phyloP scores from a whole-genome alignment of 2,888 invertebrate species.

The Anorthoa munda region DNA sequence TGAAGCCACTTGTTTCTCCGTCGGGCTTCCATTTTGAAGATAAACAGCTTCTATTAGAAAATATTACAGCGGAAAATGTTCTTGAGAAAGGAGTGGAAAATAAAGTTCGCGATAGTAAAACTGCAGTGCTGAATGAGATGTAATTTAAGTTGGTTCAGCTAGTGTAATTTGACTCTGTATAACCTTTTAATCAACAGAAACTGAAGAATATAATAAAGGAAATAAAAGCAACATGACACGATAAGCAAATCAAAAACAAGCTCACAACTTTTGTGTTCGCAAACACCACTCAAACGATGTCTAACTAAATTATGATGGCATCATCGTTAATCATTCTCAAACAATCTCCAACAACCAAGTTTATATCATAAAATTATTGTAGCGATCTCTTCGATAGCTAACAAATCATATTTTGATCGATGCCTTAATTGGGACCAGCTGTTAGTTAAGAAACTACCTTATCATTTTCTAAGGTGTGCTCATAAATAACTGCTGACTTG shows the following conservation, averaged over 20 bases:
- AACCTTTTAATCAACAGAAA: background rate
- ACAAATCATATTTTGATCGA: constrained; percentile 24
- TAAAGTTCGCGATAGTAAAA: background rate
- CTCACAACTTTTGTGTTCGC: background rate
- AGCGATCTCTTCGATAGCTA: constrained; percentile 1
- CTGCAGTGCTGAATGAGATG: background rate
- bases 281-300: constrained; percentile 14
- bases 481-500: no score
- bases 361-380: constrained; percentile 17
- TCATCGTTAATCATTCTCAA: constrained; percentile 39
- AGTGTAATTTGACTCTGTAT: no score
- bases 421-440: constrained; percentile 20
- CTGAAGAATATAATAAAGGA: background rate
- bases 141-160: background rate
- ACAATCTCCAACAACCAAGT: constrained; percentile 13
- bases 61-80: background rate
- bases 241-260: constrained; percentile 7
- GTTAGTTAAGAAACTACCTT: constrained; percentile 20
- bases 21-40: constrained; percentile 28
- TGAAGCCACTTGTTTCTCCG: constrained; percentile 7
- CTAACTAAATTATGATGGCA: constrained; percentile 20
- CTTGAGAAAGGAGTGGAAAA: background rate
- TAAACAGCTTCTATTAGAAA: constrained; percentile 23
- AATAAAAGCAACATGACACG: background rate
- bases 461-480: background rate